Evolutionary conservation across 2,888 invertebrate species (phyloP).

Genomic region (Orchesella flavescens): DNA sequence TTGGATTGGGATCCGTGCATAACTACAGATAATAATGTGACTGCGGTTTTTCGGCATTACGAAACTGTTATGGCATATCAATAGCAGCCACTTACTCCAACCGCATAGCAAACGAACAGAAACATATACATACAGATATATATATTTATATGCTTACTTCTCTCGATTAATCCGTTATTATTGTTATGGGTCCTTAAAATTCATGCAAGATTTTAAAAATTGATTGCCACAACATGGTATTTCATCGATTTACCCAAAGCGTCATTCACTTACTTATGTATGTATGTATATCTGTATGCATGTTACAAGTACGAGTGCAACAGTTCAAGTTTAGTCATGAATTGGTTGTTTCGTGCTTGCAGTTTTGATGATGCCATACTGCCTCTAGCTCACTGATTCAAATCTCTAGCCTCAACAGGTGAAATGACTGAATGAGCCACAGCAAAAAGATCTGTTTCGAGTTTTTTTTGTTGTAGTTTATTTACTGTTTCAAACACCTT

Average conservation of each 20-base stretch:
- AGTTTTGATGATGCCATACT: neutral
- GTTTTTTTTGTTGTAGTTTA: neutral
- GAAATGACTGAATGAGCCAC: neutral
- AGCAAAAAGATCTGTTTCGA: neutral
- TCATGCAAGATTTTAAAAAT: slow-evolving; percentile 25
- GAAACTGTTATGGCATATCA: neutral
- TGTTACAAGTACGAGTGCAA: neutral
- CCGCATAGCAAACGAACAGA: neutral
- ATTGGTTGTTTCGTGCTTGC: neutral
- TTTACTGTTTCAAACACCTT: too few relatives aligned
- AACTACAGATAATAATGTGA: slow-evolving; percentile 18
- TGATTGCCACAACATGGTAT: slow-evolving; percentile 28
- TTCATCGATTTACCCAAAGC: slow-evolving; percentile 8
- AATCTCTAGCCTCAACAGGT: neutral
- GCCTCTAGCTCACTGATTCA: slow-evolving; percentile 5
- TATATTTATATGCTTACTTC: neutral
- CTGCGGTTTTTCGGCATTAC: neutral
- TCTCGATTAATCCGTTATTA: slow-evolving; percentile 47
- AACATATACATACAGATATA: neutral
- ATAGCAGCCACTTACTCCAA: neutral
- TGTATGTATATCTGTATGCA: neutral
- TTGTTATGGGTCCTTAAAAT: slow-evolving; percentile 22
- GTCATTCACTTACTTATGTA: neutral
- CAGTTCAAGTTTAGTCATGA: slow-evolving; percentile 4
- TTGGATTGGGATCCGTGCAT: slow-evolving; percentile 34